Evolutionary conservation across 2,888 invertebrate genomes (phyloP).

Genomic region (Parthenolecanium corni): DNA sequence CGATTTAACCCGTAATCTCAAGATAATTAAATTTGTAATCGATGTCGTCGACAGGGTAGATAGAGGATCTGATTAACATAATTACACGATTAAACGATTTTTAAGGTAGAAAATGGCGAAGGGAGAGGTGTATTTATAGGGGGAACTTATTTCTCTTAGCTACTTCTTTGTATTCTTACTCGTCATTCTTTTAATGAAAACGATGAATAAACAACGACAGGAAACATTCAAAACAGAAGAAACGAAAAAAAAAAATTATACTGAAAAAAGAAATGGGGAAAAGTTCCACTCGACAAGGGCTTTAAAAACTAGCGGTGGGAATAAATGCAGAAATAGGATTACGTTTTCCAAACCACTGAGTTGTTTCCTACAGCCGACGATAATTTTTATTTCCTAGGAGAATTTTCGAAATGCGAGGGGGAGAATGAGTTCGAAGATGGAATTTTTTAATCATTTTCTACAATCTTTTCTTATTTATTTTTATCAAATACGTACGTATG

Average conservation of each 20-base stretch:
- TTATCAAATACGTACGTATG: background rate
- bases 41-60: background rate
- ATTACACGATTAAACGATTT: conserved; percentile 7
- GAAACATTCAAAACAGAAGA: background rate
- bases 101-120: too few relatives aligned
- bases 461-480: background rate
- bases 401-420: background rate
- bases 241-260: background rate
- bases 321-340: conserved; percentile 24
- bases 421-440: background rate
- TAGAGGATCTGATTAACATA: conserved; percentile 1
- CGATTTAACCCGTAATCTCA: background rate
- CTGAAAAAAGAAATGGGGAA: background rate
- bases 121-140: too few relatives aligned
- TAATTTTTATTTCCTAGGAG: conserved; percentile 26
- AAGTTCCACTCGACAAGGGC: background rate
- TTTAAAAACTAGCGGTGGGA: conserved; percentile 9
- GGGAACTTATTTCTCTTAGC: too few relatives aligned
- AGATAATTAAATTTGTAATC: conserved; percentile 9
- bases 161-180: too few relatives aligned
- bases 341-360: conserved; percentile 28
- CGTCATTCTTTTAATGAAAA: too few relatives aligned
- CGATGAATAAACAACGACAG: background rate
- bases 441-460: conserved; percentile 9
- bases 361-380: conserved; percentile 13